phyloP scores from a whole-genome alignment of 2,797 vertebrate species.

The Passerculus sandwichensis region DNA sequence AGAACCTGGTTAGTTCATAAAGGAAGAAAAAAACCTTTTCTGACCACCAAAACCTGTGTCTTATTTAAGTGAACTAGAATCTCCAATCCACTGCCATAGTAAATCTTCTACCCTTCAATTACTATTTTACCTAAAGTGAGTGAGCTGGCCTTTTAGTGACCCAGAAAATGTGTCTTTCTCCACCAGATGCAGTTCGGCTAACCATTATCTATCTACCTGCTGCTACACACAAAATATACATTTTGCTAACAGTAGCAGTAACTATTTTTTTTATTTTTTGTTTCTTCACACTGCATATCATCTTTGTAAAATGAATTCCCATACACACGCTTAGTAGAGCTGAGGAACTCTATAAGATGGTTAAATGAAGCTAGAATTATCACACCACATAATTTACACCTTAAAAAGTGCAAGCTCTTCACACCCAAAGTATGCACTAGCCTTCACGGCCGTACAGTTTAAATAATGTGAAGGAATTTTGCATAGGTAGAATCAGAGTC shows the following conservation, averaged over 20 bases:
- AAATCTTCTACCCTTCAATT: conserved; percentile 32
- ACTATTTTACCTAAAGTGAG: background rate
- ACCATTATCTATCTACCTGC: conserved; percentile 26
- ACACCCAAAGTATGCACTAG: background rate
- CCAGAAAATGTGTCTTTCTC: conserved; percentile 37
- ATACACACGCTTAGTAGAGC: conserved; percentile 44
- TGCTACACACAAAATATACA: background rate
- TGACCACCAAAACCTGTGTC: background rate
- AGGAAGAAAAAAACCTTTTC: background rate
- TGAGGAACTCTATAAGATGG: conserved; percentile 16
- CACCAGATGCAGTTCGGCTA: background rate
- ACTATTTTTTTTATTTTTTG: conserved; percentile 54
- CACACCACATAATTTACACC: background rate
- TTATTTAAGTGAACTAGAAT: conserved; percentile 23
- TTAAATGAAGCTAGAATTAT: conserved; percentile 40
- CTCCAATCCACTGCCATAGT: background rate
- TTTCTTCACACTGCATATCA: conserved; percentile 47
- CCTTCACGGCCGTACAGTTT: background rate
- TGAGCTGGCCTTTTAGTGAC: conserved; percentile 1
- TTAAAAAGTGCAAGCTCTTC: background rate
- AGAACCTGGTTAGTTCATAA: background rate
- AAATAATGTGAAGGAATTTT: background rate
- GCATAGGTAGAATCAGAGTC: background rate
- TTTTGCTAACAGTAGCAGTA: conserved; percentile 49
- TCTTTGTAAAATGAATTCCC: conserved; percentile 61